Evolutionary conservation across 2,888 invertebrate genomes (phyloP).

Genomic region (Gisinianus flammeolus): DNA sequence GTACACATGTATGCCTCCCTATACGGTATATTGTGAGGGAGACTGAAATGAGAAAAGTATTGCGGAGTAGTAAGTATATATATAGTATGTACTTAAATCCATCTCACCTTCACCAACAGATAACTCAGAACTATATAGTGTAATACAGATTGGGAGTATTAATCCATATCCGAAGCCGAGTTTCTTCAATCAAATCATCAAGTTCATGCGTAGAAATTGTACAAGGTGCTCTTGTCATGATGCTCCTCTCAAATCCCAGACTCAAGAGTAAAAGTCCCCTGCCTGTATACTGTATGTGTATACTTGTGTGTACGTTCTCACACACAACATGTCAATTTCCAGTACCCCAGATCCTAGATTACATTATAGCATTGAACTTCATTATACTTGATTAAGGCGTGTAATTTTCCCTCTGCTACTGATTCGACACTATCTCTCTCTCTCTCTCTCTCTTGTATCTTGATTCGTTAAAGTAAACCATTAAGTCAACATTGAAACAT

Average conservation of each 20-base stretch:
- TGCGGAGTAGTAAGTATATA: too few relatives aligned
- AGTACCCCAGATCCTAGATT: not conserved
- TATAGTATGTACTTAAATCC: too few relatives aligned
- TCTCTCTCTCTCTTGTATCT: too few relatives aligned
- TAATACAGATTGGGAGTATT: not conserved
- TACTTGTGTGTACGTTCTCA: not conserved
- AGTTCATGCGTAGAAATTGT: constrained; percentile 8
- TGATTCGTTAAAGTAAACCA: too few relatives aligned
- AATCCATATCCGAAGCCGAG: too few relatives aligned
- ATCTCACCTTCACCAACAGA: not conserved
- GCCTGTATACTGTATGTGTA: not conserved
- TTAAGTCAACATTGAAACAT: too few relatives aligned
- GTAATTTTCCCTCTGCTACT: not conserved
- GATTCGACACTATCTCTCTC: not conserved
- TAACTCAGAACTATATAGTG: not conserved
- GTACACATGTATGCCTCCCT: not conserved
- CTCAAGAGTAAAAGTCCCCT: not conserved
- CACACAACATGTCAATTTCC: not conserved
- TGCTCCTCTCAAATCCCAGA: not conserved
- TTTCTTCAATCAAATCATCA: not conserved
- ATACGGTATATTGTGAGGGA: too few relatives aligned
- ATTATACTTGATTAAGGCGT: not conserved
- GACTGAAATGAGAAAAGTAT: too few relatives aligned
- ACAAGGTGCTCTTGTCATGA: constrained; percentile 4
- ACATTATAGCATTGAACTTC: not conserved